Base-by-base conservation (phyloP, 1,140 invertebrate genomes). In the Limonius californicus region DNA sequence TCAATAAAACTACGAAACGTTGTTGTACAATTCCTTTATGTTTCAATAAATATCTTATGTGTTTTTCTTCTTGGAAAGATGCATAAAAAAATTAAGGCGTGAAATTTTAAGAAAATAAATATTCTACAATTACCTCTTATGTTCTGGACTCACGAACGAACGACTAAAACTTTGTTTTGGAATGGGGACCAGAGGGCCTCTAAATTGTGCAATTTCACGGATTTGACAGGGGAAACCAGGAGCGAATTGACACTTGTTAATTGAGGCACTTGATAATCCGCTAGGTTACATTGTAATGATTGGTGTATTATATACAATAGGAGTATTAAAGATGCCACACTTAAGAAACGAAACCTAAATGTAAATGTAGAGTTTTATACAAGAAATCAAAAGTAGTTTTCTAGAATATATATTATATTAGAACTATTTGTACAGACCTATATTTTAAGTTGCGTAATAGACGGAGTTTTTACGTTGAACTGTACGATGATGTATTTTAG, bases 321-420 rank as follows among this genome's bases (percentile, higher is more conserved):
- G 19, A 21, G 23, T 16, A 47, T 30, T 54, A 32, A 55, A 20
- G 9, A 54, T 35, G 20, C 58, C 20, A 47, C 54, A 61, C 42
- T 39, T 32, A 27, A 57, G 54, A 56, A 55, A 23, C 11, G 53
- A 55, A 55, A 55, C 16, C 2, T 55, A 32, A 66, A 60, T 70
- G 70, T 68, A 67, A 66, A 70, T 65, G 69, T 74, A 73, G 68
- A 74, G 63, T 73, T 73, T 72, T 71, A 73, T 74, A 76, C 73
- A 71, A 55, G 23, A 68, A 73, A 76, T 74, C 72, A 75, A 76
- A 76, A 74, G 73, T 76, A 75, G 73, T 74, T 74, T 76, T 75
- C 62, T 76, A 75, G 73, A 32, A 32, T 20, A 70, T 72, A 73
- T 76, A 75, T 76, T 74, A 74, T 39, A 39, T 27, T 27, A 27